Base-by-base conservation (phyloP, 2,113 vertebrate genomes). In the Bambusicola thoracicus region DNA sequence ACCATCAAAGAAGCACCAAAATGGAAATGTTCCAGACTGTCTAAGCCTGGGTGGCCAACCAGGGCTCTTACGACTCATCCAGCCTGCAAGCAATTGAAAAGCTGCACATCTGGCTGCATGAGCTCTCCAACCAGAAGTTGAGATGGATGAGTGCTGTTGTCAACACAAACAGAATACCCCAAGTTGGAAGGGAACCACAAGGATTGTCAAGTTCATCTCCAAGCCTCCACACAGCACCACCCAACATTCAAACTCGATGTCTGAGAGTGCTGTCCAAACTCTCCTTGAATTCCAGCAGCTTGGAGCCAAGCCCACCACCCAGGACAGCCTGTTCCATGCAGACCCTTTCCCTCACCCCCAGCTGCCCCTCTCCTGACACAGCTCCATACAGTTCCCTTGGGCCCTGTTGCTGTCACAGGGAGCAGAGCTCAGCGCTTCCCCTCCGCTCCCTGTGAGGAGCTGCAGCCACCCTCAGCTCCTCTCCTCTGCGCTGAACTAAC, bases 1-100 rank as follows among this genome's bases (percentile, higher is more conserved):
- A 90, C 61, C 92, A 95, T 94, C 93, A 95, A 94, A 95, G 90
- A 22, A 78, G 44, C 40, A 78, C 61, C 61, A 91, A 94, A 95
- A 88, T 4, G 8, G 3, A 11, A 96, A 94, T 79, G 75, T 10
- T 55, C 43, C 70, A 85, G 61, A 89, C 87, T 85, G 91, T 27
- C 51, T 68, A 86, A 92, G 53, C 74, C 83, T 84, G 77, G 62
- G 77, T 90, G 88, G 92, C 90, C 91, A 92, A n/a, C n/a, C 89
- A 79, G n/a, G 40, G 27, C 43, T 95, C 49, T 29, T 17, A 72
- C 51, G 18, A 81, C 56, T 90, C 81, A 88, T 85, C 18, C 30
- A 72, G 56, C 44, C 41, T 90, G 51, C 51, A 88, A 46, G 32
- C 32, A 78, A 34, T 9, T 83, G 41, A 46, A 70, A 36, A 78